These are phyloP conservation scores for Tolmerus cingulatus DNA, from an alignment of 2,888 invertebrate genomes.

Conservation along the genomic window DNA sequence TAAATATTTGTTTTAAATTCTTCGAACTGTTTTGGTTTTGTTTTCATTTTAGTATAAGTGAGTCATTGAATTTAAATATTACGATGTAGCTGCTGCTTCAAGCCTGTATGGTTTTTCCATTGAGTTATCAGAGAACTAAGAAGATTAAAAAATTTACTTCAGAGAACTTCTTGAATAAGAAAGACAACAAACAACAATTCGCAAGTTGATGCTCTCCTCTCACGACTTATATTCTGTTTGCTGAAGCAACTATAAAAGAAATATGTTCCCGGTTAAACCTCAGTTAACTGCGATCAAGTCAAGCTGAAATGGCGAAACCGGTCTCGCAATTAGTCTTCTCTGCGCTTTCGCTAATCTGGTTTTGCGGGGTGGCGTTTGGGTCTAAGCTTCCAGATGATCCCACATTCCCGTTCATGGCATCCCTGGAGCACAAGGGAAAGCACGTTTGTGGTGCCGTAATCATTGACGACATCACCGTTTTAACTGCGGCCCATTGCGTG, in stretches of 20 bases:
- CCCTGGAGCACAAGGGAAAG: background rate
- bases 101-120: too few species aligned
- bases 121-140: background rate
- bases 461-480: background rate
- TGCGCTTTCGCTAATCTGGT: background rate
- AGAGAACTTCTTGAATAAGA: background rate
- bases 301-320: background rate
- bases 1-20: too few species aligned
- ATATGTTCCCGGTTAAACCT: background rate
- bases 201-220: background rate
- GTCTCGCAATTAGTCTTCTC: background rate
- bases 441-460: background rate
- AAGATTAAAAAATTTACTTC: background rate
- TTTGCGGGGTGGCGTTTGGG: background rate
- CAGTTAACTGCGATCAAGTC: background rate
- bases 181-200: background rate
- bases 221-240: background rate
- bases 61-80: too few species aligned
- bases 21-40: too few species aligned
- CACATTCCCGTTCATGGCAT: background rate
- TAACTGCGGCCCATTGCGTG: background rate
- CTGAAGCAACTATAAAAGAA: background rate
- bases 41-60: too few species aligned
- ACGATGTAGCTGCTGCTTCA: too few species aligned
- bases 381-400: background rate